Evolutionary conservation across 2,113 vertebrate genomes (phyloP), one percentile per base, ranked within the genome.

Genomic region (Seriola aureovittata): DNA sequence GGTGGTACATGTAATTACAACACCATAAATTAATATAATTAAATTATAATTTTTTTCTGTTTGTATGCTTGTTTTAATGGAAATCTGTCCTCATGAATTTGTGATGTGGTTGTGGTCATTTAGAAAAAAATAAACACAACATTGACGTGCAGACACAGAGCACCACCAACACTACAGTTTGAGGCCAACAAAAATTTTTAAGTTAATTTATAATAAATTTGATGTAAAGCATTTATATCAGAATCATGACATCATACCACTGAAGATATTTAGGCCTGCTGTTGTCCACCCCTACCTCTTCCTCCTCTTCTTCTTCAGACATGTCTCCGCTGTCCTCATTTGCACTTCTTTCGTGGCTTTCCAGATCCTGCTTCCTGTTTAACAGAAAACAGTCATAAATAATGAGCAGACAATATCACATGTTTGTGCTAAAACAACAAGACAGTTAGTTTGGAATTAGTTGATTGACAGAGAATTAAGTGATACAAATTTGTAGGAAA

Each of bases 271-370:
- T 58, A 79, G 55, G 32, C 54, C 11, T 62, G 71, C 5, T 81
- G 46, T 25, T 60, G 25, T 78, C 69, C 50, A 77, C 58, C 58
- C 82, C 78, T 52, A 91, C 93, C 88, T 94, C 94, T 88, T 94
- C 94, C 74, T 96, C 97, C 46, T 92, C 93, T 4, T 97, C 97
- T 82, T 95, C 96, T 88, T 98, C 97, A 12, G 98, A 99, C 23
- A 99, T 89, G 8, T 98, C 98, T 21, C 97, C 97, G 80, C 98
- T 99, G 94, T 98, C 98, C 88, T 98, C 97, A 88, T 98, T 97
- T 38, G 95, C 90, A 84, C 97, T 99, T 82, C 92, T 97, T 84
- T 97, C 96, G 0, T 97, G 97, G 75, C 89, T 96, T 86, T 97
- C 97, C 81, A 96, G 96, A 89, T 98, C 97, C 74, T 97, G 96